Percentiles rank a stretch among this genome's conserved stretches.
Evolutionary conservation across 2,113 vertebrate genomes (phyloP).

Genomic region (Hippolais icterina): DNA sequence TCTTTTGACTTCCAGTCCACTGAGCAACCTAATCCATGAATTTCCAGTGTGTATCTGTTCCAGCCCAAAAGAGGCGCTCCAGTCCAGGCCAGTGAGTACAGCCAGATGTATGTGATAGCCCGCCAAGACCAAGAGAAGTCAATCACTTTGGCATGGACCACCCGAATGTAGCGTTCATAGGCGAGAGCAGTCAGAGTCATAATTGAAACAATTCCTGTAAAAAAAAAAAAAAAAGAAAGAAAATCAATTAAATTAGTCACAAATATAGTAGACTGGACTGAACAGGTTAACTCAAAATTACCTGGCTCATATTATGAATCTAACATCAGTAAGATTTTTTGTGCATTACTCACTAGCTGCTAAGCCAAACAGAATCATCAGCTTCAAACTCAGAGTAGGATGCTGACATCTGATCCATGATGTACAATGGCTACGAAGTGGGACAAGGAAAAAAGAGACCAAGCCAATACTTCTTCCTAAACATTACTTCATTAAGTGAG

Average conservation of each 20-base stretch:
- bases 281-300: not conserved
- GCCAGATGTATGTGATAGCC: conserved; percentile 88
- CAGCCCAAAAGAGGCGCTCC: conserved; percentile 90
- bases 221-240: conserved; percentile 28
- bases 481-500: not conserved
- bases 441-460: not conserved
- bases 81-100: conserved; percentile 92
- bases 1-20: conserved; percentile 90
- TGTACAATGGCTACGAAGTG: not conserved
- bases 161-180: conserved; percentile 89
- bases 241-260: not conserved
- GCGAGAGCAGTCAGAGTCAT: conserved; percentile 87
- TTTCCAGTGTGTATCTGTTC: conserved; percentile 90
- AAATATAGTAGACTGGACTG: not conserved
- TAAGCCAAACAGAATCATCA: not conserved
- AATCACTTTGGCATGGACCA: conserved; percentile 89
- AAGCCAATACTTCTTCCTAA: not conserved
- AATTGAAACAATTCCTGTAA: conserved; percentile 89
- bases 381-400: not conserved
- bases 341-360: not conserved
- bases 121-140: conserved; percentile 90
- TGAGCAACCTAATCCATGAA: conserved; percentile 86
- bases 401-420: not conserved
- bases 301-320: not conserved
- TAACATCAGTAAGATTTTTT: not conserved